Evolutionary conservation across 2,113 vertebrate genomes (phyloP), one percentile per base, ranked within the genome.

Genomic region (Jaculus jaculus): DNA sequence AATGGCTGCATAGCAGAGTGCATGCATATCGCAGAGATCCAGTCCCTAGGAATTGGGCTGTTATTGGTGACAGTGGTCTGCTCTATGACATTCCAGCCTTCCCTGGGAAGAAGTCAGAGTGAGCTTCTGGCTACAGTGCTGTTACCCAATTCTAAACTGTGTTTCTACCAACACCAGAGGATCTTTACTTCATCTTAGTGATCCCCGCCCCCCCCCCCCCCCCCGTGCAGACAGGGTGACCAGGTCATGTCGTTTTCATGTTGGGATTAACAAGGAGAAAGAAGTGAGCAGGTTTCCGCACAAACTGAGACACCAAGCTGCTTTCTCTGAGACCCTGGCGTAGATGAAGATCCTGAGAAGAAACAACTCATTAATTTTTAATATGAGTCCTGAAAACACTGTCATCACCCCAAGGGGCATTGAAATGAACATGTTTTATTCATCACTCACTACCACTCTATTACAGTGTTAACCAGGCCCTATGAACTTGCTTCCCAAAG

Each of bases 301-400:
- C 3, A 24, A 0, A 1, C 16, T 87, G 51, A 39, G n/a, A 51
- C 68, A 86, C 69, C 3, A 20, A 68, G 61, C 69, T 0, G 2
- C 63, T 60, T 63, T 60, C 83, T 30, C 28, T 79, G 51, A 89
- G 34, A 84, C 26, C 16, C 21, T 75, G 65, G n/a, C 60, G 80
- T 23, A 84, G 77, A 69, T 4, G 18, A 42, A 78, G 60, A 87
- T 13, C 47, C 84, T 75, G 32, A 93, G 51, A 81, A 90, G 82
- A 75, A 95, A 80, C 5, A n/a, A 28, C 68, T 95, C 42, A 15
- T 95, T 69, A 94, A 89, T 83, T 93, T 92, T 95, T 91, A 95
- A 88, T 92, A 54, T 26, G 65, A 47, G 24, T 87, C 84, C 82
- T 93, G 63, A 95, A 85, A 89, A 89, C 69, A 77, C 69, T 82